These are phyloP conservation scores for Halcyon smyrnensis DNA, from an alignment of 2,797 vertebrate species.

Conservation along the genomic window DNA sequence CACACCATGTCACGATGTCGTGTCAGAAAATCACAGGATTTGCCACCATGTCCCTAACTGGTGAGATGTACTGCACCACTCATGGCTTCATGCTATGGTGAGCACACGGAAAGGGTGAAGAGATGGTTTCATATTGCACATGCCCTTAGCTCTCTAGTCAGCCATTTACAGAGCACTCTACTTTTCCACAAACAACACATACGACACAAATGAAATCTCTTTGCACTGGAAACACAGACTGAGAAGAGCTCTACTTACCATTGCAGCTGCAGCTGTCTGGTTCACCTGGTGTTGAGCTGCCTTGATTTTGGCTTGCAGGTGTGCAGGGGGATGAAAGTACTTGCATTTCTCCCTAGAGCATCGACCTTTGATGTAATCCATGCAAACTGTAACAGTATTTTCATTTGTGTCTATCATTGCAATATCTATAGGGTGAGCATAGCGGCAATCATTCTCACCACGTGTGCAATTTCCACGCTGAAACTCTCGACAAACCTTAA, in stretches of 20 bases:
- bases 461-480: slow-evolving; percentile 97
- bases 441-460: slow-evolving; percentile 96
- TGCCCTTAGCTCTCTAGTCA: slow-evolving; percentile 5
- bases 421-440: slow-evolving; percentile 94
- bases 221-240: neutral
- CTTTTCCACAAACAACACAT: neutral
- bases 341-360: slow-evolving; percentile 99
- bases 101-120: neutral
- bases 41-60: neutral
- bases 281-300: slow-evolving; percentile 96
- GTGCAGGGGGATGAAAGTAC: slow-evolving; percentile 97
- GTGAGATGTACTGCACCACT: neutral
- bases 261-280: slow-evolving; percentile 86
- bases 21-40: neutral
- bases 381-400: slow-evolving; percentile 98
- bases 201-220: neutral
- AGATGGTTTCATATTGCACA: neutral
- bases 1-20: neutral
- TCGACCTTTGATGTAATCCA: slow-evolving; percentile 99
- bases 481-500: slow-evolving; percentile 96
- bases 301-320: slow-evolving; percentile 98
- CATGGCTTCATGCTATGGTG: neutral
- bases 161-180: slow-evolving; percentile 26
- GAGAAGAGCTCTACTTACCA: slow-evolving; percentile 84
- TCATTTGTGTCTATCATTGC: slow-evolving; percentile 97